Evolutionary conservation across 2,797 vertebrate genomes (phyloP).

Genomic region (Podargus strigoides): DNA sequence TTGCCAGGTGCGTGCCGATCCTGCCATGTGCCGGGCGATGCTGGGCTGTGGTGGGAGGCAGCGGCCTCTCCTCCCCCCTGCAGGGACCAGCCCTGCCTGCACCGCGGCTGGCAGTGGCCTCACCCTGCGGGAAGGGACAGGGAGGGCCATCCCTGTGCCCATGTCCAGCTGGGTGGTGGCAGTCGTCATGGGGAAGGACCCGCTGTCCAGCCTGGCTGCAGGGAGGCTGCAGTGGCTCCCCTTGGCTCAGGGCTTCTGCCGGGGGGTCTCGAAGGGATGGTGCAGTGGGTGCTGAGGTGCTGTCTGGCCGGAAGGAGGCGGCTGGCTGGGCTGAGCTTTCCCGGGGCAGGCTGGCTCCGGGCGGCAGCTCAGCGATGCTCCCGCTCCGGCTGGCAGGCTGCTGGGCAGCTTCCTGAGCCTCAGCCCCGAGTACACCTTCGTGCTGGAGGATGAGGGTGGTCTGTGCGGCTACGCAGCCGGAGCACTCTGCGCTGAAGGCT

Average conservation of each 20-base stretch:
- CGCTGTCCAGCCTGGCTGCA: not conserved
- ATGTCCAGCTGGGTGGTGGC: not conserved
- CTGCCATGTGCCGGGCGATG: fast-evolving
- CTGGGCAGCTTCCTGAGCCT: constrained; percentile 82
- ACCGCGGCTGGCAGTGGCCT: not conserved
- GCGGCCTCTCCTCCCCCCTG: not conserved
- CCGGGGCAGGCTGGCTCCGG: not conserved
- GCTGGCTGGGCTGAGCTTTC: not conserved
- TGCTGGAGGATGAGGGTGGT: constrained; percentile 84
- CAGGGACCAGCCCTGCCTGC: not conserved
- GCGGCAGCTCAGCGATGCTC: not conserved
- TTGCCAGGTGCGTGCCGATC: fast-evolving
- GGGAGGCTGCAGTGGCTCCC: not conserved
- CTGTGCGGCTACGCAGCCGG: constrained; percentile 81
- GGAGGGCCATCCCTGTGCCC: not conserved
- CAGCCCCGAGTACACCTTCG: constrained; percentile 83
- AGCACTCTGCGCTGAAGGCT: constrained; percentile 78
- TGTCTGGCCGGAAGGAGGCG: not conserved
- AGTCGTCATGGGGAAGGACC: not conserved
- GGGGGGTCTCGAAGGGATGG: not conserved
- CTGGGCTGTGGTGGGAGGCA: fast-evolving
- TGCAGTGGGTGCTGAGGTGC: fast-evolving
- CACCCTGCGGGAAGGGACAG: not conserved
- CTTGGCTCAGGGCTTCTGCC: not conserved
- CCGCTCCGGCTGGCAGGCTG: constrained; percentile 62